These are phyloP conservation scores for Ophonus ardosiacus DNA, from an alignment of 2,888 invertebrate species.

Conservation along the genomic window DNA sequence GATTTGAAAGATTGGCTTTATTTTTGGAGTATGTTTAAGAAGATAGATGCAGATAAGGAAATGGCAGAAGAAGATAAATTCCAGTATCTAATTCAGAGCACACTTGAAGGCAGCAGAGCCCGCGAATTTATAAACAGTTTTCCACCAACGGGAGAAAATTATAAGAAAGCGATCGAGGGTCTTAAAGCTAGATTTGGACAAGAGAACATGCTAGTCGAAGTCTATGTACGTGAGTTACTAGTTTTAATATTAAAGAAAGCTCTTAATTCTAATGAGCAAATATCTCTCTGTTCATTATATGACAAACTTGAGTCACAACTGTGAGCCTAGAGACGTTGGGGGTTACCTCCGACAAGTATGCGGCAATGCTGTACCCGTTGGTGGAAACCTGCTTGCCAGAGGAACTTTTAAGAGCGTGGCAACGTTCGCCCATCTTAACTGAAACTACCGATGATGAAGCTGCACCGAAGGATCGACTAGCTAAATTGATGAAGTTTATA, in stretches of 20 bases:
- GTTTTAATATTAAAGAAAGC: no score
- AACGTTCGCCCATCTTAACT: slow-evolving; percentile 17
- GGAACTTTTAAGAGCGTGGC: slow-evolving; percentile 20
- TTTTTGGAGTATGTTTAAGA: slow-evolving; percentile 45
- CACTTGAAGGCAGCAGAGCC: slow-evolving; percentile 4
- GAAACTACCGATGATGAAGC: slow-evolving; percentile 30
- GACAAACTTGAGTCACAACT: no score
- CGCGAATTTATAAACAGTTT: not conserved
- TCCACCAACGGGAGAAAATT: slow-evolving; percentile 45
- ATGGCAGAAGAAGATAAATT: slow-evolving; percentile 43
- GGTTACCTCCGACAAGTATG: not conserved
- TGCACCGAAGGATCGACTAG: not conserved
- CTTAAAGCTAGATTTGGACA: slow-evolving; percentile 33
- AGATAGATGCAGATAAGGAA: slow-evolving; percentile 27
- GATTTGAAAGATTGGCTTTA: slow-evolving; percentile 45
- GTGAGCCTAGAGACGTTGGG: slow-evolving; percentile 27
- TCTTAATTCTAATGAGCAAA: no score
- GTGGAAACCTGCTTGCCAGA: slow-evolving; percentile 43
- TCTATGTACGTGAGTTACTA: no score
- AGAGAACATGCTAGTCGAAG: slow-evolving; percentile 40
- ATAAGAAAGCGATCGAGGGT: slow-evolving; percentile 35
- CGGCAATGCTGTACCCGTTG: slow-evolving; percentile 40
- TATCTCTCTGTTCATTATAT: slow-evolving; percentile 14
- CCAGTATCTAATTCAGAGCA: slow-evolving; percentile 43
- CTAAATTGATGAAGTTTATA: no score